Conservation (phyloP, 2,113 vertebrate species). For the Baryphthengus martii region DNA sequence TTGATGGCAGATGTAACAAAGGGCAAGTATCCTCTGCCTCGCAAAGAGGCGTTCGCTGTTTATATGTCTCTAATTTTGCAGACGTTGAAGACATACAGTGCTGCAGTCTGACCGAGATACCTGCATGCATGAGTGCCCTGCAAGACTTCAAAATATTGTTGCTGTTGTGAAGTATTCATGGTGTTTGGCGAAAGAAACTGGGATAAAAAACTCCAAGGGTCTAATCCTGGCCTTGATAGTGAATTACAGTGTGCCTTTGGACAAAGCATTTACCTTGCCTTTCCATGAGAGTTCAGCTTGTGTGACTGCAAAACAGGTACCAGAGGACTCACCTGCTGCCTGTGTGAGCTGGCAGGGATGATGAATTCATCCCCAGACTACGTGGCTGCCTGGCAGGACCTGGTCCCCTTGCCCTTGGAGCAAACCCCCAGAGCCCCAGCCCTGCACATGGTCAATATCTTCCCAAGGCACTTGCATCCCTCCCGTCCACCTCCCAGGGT, state of each 20-base stretch:
- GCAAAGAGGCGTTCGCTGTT: not conserved
- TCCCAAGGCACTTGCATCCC: not conserved
- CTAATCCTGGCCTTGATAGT: not conserved
- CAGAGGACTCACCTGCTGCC: not conserved
- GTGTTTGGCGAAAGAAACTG: not conserved
- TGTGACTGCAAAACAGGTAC: not conserved
- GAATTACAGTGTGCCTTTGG: not conserved
- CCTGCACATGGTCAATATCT: accelerated
- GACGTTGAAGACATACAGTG: not conserved
- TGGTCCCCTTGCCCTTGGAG: not conserved
- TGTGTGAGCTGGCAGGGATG: not conserved
- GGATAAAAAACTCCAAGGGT: not conserved
- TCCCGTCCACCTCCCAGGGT: not conserved
- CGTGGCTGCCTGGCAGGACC: not conserved
- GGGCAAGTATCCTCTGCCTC: not conserved
- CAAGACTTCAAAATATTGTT: not conserved
- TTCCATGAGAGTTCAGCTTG: not conserved
- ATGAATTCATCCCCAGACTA: not conserved
- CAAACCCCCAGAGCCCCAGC: not conserved
- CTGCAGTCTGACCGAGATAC: not conserved
- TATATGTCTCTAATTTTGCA: not conserved
- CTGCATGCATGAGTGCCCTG: not conserved
- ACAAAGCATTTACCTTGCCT: not conserved
- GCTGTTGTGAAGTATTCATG: not conserved
- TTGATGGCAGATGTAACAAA: not conserved